Percentiles rank a stretch among this genome's conserved stretches.
These are phyloP conservation scores for Martes martes DNA, from an alignment of 2,113 vertebrate species.

Conservation along the genomic window DNA sequence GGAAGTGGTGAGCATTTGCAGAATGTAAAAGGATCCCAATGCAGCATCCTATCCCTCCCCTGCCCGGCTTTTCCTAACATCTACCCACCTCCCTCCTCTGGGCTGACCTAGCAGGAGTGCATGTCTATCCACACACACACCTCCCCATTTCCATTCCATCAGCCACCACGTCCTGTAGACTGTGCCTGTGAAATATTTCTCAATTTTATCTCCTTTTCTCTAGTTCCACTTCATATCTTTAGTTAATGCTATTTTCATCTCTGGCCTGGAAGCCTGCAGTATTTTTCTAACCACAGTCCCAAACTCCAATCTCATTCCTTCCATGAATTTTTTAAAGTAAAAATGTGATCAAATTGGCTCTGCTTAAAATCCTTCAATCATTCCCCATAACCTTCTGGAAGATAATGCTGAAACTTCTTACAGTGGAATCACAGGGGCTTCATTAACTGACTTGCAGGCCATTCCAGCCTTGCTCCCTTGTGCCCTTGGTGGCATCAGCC, in stretches of 20 bases:
- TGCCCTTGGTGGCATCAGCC: background rate
- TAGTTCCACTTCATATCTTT: background rate
- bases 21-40: background rate
- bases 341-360: background rate
- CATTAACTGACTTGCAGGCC: background rate
- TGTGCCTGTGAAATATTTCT: background rate
- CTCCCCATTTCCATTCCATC: background rate
- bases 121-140: background rate
- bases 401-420: background rate
- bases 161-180: background rate
- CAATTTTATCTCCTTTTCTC: background rate
- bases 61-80: background rate
- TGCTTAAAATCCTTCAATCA: background rate
- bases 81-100: no score
- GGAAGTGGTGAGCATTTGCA: background rate
- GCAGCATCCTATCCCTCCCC: background rate
- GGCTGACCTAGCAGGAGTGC: background rate
- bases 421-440: background rate
- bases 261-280: background rate
- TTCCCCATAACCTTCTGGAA: background rate
- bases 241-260: background rate
- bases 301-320: background rate
- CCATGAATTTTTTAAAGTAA: background rate
- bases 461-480: background rate
- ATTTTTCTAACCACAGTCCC: background rate